A percentile compares a stretch with the other conserved stretches of the same genome.
These are phyloP conservation scores for Uloborus plumipes DNA, from an alignment of 2,888 invertebrate species.

Conservation along the genomic window DNA sequence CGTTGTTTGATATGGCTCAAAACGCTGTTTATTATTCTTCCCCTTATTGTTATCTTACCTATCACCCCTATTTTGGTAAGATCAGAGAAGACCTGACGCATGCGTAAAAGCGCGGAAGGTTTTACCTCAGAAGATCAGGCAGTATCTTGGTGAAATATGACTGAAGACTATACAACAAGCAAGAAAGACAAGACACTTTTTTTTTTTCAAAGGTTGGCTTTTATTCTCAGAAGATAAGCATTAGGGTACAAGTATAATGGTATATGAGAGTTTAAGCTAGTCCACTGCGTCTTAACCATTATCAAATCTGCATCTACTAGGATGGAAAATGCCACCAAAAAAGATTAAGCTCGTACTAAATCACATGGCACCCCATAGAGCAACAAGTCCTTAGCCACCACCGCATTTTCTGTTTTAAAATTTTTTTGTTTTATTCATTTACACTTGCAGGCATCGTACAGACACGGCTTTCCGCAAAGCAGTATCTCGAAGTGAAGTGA, in stretches of 20 bases:
- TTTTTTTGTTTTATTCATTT: conserved; percentile 14
- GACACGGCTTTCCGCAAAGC: no score
- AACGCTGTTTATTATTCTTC: no score
- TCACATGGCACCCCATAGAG: conserved; percentile 64
- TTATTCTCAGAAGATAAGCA: conserved; percentile 65
- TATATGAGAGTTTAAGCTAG: conserved; percentile 64
- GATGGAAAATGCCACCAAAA: conserved; percentile 65
- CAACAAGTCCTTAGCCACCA: conserved; percentile 61
- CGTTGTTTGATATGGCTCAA: no score
- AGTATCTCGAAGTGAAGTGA: no score
- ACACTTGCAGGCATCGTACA: conserved; percentile 12
- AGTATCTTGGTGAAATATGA: no score
- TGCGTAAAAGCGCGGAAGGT: no score
- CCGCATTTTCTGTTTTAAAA: conserved; percentile 36
- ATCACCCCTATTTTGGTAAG: no score
- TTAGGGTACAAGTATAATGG: conserved; percentile 65
- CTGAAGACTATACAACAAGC: no score
- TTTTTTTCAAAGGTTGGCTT: conserved; percentile 65
- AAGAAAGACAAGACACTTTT: conserved; percentile 22
- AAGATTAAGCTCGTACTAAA: conserved; percentile 65
- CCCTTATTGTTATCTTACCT: no score
- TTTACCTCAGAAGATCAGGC: no score
- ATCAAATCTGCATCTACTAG: conserved; percentile 64
- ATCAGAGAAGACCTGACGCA: no score
- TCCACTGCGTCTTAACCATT: conserved; percentile 64